Conservation (phyloP, 2,113 vertebrate species). For the Pantherophis guttatus region DNA sequence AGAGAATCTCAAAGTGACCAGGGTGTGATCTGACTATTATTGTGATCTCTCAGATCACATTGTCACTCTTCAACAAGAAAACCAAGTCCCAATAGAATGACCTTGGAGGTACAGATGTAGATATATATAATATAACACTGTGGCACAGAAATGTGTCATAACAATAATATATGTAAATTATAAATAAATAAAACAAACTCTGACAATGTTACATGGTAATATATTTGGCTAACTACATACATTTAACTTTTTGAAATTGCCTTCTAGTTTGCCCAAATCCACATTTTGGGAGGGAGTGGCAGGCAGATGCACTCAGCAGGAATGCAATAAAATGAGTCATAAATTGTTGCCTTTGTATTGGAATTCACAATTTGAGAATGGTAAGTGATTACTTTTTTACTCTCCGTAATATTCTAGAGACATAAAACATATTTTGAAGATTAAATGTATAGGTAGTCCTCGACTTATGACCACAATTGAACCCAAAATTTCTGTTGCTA, state of each 20-base stretch:
- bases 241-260: conserved; percentile 10
- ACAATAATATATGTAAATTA: not conserved
- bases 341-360: conserved; percentile 1
- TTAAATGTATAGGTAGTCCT: not conserved
- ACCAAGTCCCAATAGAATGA: not conserved
- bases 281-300: conserved; percentile 17
- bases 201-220: not conserved
- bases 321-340: conserved; percentile 54
- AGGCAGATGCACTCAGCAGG: conserved; percentile 5
- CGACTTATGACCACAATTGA: not conserved
- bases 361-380: conserved; percentile 37
- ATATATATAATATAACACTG: not conserved
- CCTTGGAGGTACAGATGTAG: not conserved
- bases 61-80: not conserved
- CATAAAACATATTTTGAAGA: not conserved
- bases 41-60: not conserved
- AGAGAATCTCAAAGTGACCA: not conserved
- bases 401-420: not conserved
- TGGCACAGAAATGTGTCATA: not conserved
- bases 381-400: conserved; percentile 43
- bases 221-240: not conserved
- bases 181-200: not conserved
- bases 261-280: conserved; percentile 42
- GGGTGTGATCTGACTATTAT: not conserved
- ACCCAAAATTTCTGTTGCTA: not conserved